These are phyloP conservation scores for Catajapyx aquilonaris DNA, from an alignment of 1,140 invertebrate genomes.

Conservation along the genomic window DNA sequence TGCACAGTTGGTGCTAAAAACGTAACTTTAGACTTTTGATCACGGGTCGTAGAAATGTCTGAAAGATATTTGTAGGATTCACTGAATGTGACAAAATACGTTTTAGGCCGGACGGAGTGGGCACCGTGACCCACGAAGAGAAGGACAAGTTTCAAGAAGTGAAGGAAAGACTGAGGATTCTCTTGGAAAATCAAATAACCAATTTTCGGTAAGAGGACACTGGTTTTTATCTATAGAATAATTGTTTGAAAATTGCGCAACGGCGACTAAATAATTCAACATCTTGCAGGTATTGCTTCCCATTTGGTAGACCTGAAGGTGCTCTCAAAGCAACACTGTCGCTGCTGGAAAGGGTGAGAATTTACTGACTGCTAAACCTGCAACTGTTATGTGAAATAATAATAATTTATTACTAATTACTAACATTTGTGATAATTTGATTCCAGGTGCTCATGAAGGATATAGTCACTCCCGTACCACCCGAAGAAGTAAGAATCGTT, in stretches of 20 bases:
- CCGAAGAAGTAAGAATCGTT: constrained; percentile 85
- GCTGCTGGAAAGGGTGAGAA: constrained; percentile 65
- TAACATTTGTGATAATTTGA: background rate
- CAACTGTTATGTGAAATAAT: no score
- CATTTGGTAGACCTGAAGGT: constrained; percentile 94
- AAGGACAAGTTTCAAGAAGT: constrained; percentile 96
- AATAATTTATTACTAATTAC: constrained; percentile 1
- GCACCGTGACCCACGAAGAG: constrained; percentile 91
- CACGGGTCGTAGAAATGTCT: no score
- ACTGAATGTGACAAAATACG: no score
- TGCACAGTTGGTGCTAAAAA: no score
- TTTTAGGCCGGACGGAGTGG: constrained; percentile 91
- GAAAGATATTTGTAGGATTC: no score
- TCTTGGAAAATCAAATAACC: constrained; percentile 95
- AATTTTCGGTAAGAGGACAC: constrained; percentile 62
- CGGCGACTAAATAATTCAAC: background rate
- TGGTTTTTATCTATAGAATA: background rate
- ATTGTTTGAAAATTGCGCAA: background rate
- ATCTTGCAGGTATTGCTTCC: constrained; percentile 71
- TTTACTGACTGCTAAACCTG: background rate
- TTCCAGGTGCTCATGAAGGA: constrained; percentile 88
- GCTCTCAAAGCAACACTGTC: constrained; percentile 90
- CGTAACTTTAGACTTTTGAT: no score
- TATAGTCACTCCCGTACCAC: constrained; percentile 87
- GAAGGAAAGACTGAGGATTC: constrained; percentile 75